Base-by-base conservation (phyloP, 2,797 vertebrate genomes). In the Thalassophryne amazonica region DNA sequence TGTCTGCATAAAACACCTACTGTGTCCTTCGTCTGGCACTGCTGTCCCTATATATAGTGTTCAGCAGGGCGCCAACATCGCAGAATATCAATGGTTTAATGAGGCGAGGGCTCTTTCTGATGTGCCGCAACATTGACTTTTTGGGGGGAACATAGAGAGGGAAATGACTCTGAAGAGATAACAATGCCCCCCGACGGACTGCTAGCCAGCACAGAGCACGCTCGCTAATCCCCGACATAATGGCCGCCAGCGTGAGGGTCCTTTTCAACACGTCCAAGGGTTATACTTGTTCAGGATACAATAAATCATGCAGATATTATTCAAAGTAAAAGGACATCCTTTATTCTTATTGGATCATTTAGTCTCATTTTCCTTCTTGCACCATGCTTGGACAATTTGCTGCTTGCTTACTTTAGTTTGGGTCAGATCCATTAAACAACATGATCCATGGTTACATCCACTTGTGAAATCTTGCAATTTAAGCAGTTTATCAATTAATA, bases 21-120 rank as follows among this genome's bases (percentile, higher is more conserved):
- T 81, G 83, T 74, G 75, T 82, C 76, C 70, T 66, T 70, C 75
- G 78, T 61, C 47, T 78, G 69, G 74, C 60, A 28, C 69, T 32
- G 35, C 77, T 78, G 77, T 79, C 83, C 78, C 75, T 81, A 77
- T 80, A 74, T 72, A 78, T 67, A 81, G 70, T 69, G 74, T 88
- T 78, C 86, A 85, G 83, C 81, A 76, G 76, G 80, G 69, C 54
- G 69, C 75, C 81, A 13, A 55, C 84, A 85, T 83, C 80, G 69
- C 67, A 79, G 81, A 88, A 88, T 88, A 88, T 88, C 86, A 88
- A 87, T 88, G 84, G 84, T 58, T 83, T 89, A 89, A 90, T 91
- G 89, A 90, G 84, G 83, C 85, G 73, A 76, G 66, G 73, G 79
- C 83, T 86, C 83, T 89, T 88, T 86, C 83, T 80, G 84, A 89